phyloP scores from a whole-genome alignment of 2,113 vertebrate genomes.

The Hystrix cristata region DNA sequence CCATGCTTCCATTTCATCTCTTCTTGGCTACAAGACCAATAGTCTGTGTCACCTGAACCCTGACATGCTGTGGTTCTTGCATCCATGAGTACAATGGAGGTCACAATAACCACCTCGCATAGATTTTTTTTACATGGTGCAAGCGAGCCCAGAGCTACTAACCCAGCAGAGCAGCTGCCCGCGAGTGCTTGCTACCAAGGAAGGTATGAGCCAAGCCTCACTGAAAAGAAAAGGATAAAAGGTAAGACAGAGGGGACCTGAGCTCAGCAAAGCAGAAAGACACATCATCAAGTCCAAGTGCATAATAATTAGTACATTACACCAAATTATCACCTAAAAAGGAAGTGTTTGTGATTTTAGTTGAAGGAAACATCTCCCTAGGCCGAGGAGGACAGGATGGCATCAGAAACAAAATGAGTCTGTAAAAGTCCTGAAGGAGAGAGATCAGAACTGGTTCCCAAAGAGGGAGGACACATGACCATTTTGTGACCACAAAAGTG shows the following conservation, averaged over 20 bases:
- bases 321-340: neutral
- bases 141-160: neutral
- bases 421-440: neutral
- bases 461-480: neutral
- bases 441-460: neutral
- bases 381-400: neutral
- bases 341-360: neutral
- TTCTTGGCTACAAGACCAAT: neutral
- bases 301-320: neutral
- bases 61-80: neutral
- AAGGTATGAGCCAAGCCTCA: neutral
- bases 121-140: neutral
- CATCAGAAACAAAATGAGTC: neutral
- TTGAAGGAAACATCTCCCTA: neutral
- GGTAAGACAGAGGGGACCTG: neutral
- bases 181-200: neutral
- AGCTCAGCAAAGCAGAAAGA: neutral
- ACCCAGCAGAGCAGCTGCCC: neutral
- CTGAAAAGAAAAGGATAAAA: neutral
- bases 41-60: neutral
- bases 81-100: rapidly evolving
- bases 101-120: rapidly evolving
- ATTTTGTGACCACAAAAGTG: neutral
- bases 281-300: neutral
- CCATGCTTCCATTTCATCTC: neutral